phyloP scores from a whole-genome alignment of 2,797 vertebrate genomes.

The Psittacula derbiana region DNA sequence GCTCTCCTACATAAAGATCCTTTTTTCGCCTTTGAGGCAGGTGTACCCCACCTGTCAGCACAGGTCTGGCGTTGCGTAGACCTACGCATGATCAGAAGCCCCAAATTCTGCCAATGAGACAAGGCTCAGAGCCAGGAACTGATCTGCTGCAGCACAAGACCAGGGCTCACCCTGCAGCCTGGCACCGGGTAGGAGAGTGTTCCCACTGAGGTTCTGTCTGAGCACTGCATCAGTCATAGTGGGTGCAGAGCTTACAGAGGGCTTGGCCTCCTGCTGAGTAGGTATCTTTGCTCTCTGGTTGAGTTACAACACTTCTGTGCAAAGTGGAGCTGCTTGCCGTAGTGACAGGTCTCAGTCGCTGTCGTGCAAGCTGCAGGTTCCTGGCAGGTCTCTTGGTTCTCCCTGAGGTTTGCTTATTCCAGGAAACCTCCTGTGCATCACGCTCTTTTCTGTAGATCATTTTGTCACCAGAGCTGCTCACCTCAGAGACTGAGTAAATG shows the following conservation, averaged over 20 bases:
- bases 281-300: background rate
- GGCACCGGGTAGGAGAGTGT: too few relatives aligned
- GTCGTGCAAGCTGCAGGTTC: rapidly evolving
- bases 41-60: background rate
- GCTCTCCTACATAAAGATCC: background rate
- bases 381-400: background rate
- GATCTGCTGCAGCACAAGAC: background rate
- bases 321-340: background rate
- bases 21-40: background rate
- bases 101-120: background rate
- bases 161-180: background rate
- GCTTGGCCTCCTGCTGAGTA: rapidly evolving
- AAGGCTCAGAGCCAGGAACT: background rate
- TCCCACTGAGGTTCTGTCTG: background rate
- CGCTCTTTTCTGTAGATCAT: too few relatives aligned
- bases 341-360: background rate
- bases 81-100: background rate
- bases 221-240: rapidly evolving
- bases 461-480: too few relatives aligned
- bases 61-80: background rate
- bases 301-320: rapidly evolving
- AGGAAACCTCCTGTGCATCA: background rate
- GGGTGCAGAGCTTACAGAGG: background rate
- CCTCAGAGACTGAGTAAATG: too few relatives aligned
- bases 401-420: background rate